Evolutionary conservation across 1,140 invertebrate species (phyloP).

Genomic region (Meteorus sp.): DNA sequence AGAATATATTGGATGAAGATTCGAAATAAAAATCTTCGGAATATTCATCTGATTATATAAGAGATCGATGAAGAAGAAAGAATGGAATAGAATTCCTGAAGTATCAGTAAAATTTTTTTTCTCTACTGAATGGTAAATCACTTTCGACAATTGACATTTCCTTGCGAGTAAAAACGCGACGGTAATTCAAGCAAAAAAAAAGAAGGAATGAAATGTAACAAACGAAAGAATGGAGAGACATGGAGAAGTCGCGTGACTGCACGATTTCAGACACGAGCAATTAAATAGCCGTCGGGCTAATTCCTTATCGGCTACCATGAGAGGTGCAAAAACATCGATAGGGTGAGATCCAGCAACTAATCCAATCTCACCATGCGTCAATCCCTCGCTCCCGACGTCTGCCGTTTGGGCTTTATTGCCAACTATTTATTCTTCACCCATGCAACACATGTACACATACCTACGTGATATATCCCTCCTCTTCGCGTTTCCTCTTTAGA

Average conservation of each 20-base stretch:
- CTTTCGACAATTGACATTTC: no score
- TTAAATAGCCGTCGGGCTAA: conserved; percentile 30
- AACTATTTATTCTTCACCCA: no score
- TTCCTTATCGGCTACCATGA: conserved; percentile 28
- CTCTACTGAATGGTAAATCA: no score
- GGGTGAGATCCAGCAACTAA: not conserved
- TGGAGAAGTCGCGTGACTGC: conserved; percentile 25
- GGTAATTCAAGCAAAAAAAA: not conserved
- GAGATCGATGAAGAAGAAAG: no score
- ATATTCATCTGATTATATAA: no score
- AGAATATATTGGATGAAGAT: no score
- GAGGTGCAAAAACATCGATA: conserved; percentile 1
- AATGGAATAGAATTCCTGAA: no score
- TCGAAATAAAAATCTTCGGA: no score
- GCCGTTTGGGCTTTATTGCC: conserved; percentile 7
- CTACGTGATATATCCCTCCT: no score
- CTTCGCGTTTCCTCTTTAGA: not conserved
- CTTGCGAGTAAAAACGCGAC: no score
- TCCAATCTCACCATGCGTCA: not conserved
- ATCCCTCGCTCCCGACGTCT: not conserved
- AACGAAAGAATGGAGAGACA: not conserved
- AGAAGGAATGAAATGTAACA: not conserved
- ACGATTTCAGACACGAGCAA: conserved; percentile 16
- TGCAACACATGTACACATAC: no score
- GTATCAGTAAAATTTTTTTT: no score